Percentiles rank a stretch among this genome's conserved stretches.
Evolutionary conservation across 1,140 invertebrate species (phyloP).

Genomic region (Apolygus lucorum): DNA sequence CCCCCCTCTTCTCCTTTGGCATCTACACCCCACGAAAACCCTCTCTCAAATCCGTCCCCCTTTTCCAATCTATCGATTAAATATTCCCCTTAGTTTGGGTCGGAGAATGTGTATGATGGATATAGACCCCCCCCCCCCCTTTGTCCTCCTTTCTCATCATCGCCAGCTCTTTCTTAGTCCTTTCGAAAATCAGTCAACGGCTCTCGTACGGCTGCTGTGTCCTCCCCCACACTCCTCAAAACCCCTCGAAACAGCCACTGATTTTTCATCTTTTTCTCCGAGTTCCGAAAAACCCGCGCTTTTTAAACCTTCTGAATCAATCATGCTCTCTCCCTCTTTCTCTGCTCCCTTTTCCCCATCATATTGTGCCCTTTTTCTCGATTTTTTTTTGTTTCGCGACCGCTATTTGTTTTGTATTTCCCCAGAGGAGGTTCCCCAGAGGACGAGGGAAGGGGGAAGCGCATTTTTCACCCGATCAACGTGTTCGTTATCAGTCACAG

Average conservation of each 20-base stretch:
- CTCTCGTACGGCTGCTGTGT: not conserved
- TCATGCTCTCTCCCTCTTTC: constrained; percentile 2
- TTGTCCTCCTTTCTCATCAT: constrained; percentile 31
- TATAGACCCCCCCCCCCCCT: constrained; percentile 33
- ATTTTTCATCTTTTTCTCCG: constrained; percentile 27
- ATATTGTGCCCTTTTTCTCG: not conserved
- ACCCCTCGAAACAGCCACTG: constrained; percentile 24
- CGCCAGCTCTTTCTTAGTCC: constrained; percentile 29
- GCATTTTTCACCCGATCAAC: constrained; percentile 2
- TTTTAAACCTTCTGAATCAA: constrained; percentile 19
- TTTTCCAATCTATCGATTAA: constrained; percentile 32
- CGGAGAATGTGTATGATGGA: constrained; percentile 28
- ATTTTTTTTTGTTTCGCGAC: constrained; percentile 1
- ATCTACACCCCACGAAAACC: constrained; percentile 6
- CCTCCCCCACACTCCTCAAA: not conserved
- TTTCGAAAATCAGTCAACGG: constrained; percentile 29
- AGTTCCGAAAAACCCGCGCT: not conserved
- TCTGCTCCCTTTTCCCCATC: not conserved
- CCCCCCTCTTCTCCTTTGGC: constrained; percentile 26
- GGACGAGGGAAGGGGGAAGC: not conserved
- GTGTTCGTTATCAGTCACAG: not conserved
- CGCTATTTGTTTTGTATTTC: constrained; percentile 21
- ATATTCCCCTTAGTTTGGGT: constrained; percentile 29
- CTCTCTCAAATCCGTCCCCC: constrained; percentile 18
- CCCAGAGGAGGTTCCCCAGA: constrained; percentile 5